Conservation (phyloP, 2,888 invertebrate species). For the Minunthozetes semirufus region DNA sequence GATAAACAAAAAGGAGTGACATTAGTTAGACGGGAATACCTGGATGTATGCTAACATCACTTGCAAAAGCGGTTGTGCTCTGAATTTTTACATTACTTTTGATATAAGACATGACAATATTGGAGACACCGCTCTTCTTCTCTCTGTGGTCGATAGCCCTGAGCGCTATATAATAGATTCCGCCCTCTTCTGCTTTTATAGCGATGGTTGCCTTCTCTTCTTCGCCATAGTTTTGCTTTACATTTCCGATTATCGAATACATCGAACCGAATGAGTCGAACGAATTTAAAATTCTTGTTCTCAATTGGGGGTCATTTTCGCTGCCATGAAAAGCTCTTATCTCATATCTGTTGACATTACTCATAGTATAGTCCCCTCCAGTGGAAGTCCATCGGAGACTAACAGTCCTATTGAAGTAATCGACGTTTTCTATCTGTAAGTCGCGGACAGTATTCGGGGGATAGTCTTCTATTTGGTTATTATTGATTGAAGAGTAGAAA, state of each 20-base stretch:
- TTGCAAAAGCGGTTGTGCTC: conserved; percentile 34
- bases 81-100: conserved; percentile 39
- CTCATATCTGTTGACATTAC: background rate
- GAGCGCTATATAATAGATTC: conserved; percentile 47
- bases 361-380: background rate
- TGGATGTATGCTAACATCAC: conserved; percentile 33
- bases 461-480: background rate
- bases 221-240: background rate
- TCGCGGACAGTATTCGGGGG: conserved; percentile 28
- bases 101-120: conserved; percentile 30
- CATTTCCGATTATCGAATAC: no score
- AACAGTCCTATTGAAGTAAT: conserved; percentile 23
- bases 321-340: conserved; percentile 28
- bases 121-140: conserved; percentile 35
- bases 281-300: background rate
- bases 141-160: conserved; percentile 45
- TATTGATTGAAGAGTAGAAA: background rate
- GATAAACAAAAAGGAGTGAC: background rate
- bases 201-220: background rate
- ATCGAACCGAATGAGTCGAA: background rate
- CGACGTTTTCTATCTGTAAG: conserved; percentile 5
- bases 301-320: background rate
- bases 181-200: conserved; percentile 35
- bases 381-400: conserved; percentile 24
- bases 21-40: conserved; percentile 15